Conservation (phyloP, 2,113 vertebrate genomes). For the Hemiscyllium ocellatum region DNA sequence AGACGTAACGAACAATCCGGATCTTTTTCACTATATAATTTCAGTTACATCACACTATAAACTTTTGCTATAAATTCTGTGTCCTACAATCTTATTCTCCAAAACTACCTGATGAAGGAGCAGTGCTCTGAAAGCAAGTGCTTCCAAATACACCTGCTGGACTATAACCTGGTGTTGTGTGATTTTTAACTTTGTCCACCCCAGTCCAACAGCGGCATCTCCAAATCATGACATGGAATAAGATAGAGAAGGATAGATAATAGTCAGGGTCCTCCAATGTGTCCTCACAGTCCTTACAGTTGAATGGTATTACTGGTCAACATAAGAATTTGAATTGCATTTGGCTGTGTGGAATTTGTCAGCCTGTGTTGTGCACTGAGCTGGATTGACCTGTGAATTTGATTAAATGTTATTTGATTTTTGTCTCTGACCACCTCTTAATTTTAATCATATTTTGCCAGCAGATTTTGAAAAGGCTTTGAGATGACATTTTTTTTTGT, state of each 20-base stretch:
- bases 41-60: too few species aligned
- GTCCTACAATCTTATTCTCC: too few species aligned
- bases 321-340: slow-evolving; percentile 14
- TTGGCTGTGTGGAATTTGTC: background rate
- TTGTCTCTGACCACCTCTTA: background rate
- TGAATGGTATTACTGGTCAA: background rate
- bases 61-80: too few species aligned
- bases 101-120: too few species aligned
- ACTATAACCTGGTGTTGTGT: too few species aligned
- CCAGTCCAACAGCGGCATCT: too few species aligned
- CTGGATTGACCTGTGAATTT: background rate
- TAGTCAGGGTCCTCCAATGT: background rate
- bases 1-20: too few species aligned
- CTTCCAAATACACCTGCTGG: too few species aligned
- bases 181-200: too few species aligned
- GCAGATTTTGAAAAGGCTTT: background rate
- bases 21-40: too few species aligned
- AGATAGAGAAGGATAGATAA: background rate
- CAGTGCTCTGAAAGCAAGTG: too few species aligned
- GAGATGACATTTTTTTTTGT: background rate
- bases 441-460: background rate
- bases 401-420: slow-evolving; percentile 23
- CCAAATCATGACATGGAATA: background rate
- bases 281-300: background rate
- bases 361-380: background rate